phyloP scores from a whole-genome alignment of 1,140 invertebrate genomes.

The Wasmannia auropunctata region DNA sequence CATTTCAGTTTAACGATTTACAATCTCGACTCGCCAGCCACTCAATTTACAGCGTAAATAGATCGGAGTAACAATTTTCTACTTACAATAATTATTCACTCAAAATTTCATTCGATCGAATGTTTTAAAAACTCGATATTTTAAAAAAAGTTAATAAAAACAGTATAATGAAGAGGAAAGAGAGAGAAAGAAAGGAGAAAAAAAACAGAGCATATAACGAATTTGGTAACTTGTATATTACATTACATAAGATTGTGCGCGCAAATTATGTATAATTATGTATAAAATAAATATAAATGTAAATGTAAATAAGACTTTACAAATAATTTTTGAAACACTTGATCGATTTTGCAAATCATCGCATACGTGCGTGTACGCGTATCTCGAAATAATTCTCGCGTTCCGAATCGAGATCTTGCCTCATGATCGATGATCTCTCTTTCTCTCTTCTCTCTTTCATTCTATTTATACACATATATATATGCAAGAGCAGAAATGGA shows the following conservation, averaged over 20 bases:
- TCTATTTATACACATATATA: conserved; percentile 52
- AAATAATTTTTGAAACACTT: conserved; percentile 18
- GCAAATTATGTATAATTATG: conserved; percentile 6
- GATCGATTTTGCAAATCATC: neutral
- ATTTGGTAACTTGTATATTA: conserved; percentile 19
- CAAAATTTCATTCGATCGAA: neutral
- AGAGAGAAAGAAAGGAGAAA: neutral
- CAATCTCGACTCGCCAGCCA: neutral
- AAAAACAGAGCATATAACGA: neutral
- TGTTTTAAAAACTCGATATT: neutral
- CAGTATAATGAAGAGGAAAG: neutral
- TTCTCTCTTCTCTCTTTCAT: neutral
- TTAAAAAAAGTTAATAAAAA: neutral
- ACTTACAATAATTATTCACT: neutral
- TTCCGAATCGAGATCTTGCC: conserved; percentile 22
- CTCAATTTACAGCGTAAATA: conserved; percentile 8
- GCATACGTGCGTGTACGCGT: neutral
- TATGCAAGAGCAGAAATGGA: conserved; percentile 61
- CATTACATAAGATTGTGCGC: conserved; percentile 13
- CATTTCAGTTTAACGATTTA: neutral
- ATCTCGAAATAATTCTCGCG: neutral
- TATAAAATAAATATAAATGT: conserved; percentile 28
- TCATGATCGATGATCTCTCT: conserved; percentile 41
- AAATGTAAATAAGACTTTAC: conserved; percentile 1
- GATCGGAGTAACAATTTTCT: neutral